phyloP scores from a whole-genome alignment of 2,797 vertebrate genomes.

The Fratercula arctica region DNA sequence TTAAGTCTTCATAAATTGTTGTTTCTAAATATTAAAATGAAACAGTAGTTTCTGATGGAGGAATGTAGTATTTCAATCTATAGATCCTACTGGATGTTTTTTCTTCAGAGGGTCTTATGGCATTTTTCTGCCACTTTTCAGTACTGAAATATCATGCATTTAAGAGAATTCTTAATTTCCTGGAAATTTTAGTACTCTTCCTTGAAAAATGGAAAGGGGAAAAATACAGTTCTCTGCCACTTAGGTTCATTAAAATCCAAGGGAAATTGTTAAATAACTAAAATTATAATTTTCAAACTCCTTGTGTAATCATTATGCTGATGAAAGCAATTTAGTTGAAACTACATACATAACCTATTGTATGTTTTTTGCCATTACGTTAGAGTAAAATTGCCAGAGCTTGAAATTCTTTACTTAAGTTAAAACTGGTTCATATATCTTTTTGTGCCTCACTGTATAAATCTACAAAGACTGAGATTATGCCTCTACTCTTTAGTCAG shows the following conservation, averaged over 20 bases:
- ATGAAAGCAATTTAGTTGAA: conserved; percentile 8
- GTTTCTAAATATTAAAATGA: background rate
- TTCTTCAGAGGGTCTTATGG: background rate
- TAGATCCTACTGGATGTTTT: background rate
- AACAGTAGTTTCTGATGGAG: background rate
- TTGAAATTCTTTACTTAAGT: conserved; percentile 13
- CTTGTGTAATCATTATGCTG: background rate
- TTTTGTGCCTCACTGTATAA: conserved; percentile 21
- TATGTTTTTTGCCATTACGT: background rate
- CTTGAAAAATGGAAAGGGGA: background rate
- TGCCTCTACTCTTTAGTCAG: conserved; percentile 21
- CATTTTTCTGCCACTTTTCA: background rate
- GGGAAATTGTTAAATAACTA: conserved; percentile 23
- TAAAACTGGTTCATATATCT: conserved; percentile 19
- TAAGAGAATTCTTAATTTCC: background rate
- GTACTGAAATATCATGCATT: background rate
- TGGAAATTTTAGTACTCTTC: background rate
- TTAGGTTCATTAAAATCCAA: background rate
- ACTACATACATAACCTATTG: background rate
- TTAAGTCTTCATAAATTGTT: background rate
- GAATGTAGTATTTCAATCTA: background rate
- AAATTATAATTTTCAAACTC: background rate
- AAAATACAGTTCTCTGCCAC: background rate
- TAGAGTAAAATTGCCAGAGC: background rate
- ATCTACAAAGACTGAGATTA: conserved; percentile 28